Conservation (phyloP, 2,113 vertebrate genomes). For the Vidua macroura region DNA sequence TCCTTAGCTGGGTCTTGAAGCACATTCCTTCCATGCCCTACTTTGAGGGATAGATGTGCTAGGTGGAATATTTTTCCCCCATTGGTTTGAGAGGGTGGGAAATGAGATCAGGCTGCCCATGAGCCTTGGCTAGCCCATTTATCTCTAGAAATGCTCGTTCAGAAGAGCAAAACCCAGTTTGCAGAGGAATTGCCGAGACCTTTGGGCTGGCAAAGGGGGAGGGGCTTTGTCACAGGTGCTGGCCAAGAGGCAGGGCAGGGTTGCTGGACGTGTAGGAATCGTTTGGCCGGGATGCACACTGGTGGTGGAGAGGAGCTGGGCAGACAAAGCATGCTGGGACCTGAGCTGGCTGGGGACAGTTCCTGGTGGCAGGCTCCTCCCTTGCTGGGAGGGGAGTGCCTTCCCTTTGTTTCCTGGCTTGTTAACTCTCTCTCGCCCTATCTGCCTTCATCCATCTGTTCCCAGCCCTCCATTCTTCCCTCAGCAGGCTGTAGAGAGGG, state of each 20-base stretch:
- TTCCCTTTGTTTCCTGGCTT: slow-evolving; percentile 70
- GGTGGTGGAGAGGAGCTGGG: not conserved
- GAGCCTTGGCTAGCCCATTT: not conserved
- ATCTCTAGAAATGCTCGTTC: not conserved
- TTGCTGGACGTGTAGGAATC: not conserved
- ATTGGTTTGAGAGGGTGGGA: not conserved
- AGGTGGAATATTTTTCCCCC: not conserved
- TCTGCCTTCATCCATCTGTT: slow-evolving; percentile 66
- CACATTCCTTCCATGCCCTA: not conserved
- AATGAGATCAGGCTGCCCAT: not conserved
- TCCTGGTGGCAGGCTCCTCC: slow-evolving; percentile 67
- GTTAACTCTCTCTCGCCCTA: slow-evolving; percentile 69
- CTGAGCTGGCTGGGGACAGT: slow-evolving; percentile 42
- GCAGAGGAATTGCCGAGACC: not conserved
- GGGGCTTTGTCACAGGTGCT: not conserved
- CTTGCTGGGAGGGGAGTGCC: slow-evolving; percentile 47
- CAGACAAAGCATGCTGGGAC: slow-evolving; percentile 66
- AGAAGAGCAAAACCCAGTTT: not conserved
- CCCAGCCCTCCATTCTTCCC: slow-evolving; percentile 20
- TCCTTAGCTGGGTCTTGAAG: not conserved
- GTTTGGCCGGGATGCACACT: accelerated
- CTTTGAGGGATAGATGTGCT: not conserved
- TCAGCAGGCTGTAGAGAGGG: not conserved
- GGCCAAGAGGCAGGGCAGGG: not conserved
- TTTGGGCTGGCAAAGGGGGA: not conserved